Base-by-base conservation (phyloP, 2,888 invertebrate species). In the Crossocerus cetratus region DNA sequence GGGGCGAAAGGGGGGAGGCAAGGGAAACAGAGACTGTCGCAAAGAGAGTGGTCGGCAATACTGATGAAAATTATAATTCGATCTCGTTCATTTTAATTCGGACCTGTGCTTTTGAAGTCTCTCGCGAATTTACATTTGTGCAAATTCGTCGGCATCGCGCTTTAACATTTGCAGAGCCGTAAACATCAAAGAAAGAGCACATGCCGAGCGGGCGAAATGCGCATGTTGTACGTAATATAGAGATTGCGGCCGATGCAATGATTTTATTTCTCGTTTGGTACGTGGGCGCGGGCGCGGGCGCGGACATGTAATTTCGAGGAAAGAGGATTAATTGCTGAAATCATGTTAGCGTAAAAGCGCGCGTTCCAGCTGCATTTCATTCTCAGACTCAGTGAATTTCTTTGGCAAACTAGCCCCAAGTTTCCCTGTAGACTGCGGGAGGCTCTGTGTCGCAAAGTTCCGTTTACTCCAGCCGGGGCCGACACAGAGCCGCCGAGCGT, bases 401-500 rank as follows among this genome's bases (percentile, higher is more conserved):
- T 49, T 49, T 49, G 49, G n/a, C 16, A 16, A 49, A 16, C 49
- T 49, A 14, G 43, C 43, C 49, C 49, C 8, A 14, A 16, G 49
- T 49, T 16, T 49, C 49, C 49, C 13, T n/a, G 13, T 49, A 49
- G 4, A 49, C n/a, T 43, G 43, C 4, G 14, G n/a, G 49, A 49
- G 49, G 4, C 49, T 16, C 14, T 16, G 49, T 16, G 49, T 16
- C 8, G 49, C 49, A n/a, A 14, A 49, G 4, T 49, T 16, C 49
- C 49, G 49, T 14, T 32, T 32, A 32, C 32, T 32, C 32, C 32
- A n/a, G n/a, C n/a, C n/a, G n/a, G n/a, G n/a, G 21, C 20, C 20
- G 23, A n/a, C 53, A 32, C 32, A 69, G 59, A 65, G 55, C 45
- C 55, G 61, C 59, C 59, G 59, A 68, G 21, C 65, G 60, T 32